Base-by-base conservation (phyloP, 2,113 vertebrate species). In the Nansenia antarctica region DNA sequence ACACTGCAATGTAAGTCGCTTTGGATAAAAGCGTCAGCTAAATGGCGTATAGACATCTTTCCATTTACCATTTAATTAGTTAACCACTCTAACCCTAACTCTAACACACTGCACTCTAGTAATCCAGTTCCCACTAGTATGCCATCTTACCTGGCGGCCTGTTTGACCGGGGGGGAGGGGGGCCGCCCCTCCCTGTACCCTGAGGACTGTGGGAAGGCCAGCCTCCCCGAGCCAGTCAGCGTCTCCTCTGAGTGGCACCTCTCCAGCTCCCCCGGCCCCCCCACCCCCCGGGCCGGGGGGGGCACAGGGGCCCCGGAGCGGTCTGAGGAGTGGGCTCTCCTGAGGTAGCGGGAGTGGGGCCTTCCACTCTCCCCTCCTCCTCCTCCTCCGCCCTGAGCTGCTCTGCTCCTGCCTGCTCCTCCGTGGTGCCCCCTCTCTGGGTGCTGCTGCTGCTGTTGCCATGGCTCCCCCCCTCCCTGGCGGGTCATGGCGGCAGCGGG, bases 301-400 rank as follows among this genome's bases (percentile, higher is more conserved):
- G 11, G n/a, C n/a, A 67, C 79, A 29, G 87, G 85, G 5, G 88
- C 62, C 24, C 86, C 77, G 3, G 93, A 94, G 70, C 95, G 92
- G 3, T 98, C 97, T 6, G 96, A 95, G 3, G 98, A 99, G 71
- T 97, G 95, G 15, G 97, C 94, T 74, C 96, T 93, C 14, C 96
- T 92, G 5, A 96, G 91, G 83, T 96, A 98, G 27, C 95, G 94
- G 0, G 95, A 97, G 71, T 93, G 94, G 0, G 96, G 94, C 54
- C 92, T 89, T 45, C 90, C 92, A n/a, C 85, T 89, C 54, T 93
- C 93, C 22, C 63, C 86, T 15, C 4, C 47, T 0, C 72, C 35
- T 35, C n/a, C 89, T 72, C 39, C 91, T 90, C 79, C 90, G 91
- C 79, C 89, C 91, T 76, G 81, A 45, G 58, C 45, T 35, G 54